Conservation (phyloP, 2,888 invertebrate species). For the Halocaridina rubra region DNA sequence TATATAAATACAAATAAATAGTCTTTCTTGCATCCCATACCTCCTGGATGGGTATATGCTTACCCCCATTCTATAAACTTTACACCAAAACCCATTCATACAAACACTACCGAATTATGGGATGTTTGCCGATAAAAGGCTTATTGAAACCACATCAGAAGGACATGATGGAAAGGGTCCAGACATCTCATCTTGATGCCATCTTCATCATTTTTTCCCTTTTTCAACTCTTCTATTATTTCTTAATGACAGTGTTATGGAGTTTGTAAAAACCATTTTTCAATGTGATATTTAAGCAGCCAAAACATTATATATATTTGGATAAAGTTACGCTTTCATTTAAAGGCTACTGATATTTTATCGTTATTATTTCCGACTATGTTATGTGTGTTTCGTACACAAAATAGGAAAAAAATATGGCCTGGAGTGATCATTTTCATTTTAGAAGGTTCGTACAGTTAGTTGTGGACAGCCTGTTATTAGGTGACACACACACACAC, state of each 20-base stretch:
- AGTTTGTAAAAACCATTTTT: too few species aligned
- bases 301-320: too few species aligned
- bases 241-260: too few species aligned
- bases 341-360: too few species aligned
- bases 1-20: too few species aligned
- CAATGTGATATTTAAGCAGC: too few species aligned
- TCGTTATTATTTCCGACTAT: too few species aligned
- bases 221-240: background rate
- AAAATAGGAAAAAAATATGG: background rate
- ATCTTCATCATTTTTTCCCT: background rate
- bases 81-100: constrained; percentile 49
- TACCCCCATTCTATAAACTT: constrained; percentile 42
- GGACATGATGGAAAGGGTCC: background rate
- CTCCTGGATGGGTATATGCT: constrained; percentile 17
- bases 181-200: background rate
- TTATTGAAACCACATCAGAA: constrained; percentile 57
- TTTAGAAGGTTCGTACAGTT: constrained; percentile 35
- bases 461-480: constrained; percentile 44
- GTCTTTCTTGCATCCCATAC: too few species aligned
- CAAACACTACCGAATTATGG: constrained; percentile 57
- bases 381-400: constrained; percentile 5
- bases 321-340: too few species aligned
- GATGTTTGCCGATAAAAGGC: constrained; percentile 61
- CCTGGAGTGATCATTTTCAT: constrained; percentile 34
- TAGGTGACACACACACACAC: background rate